Conservation (phyloP, 2,888 invertebrate species). For the Hyalella azteca region DNA sequence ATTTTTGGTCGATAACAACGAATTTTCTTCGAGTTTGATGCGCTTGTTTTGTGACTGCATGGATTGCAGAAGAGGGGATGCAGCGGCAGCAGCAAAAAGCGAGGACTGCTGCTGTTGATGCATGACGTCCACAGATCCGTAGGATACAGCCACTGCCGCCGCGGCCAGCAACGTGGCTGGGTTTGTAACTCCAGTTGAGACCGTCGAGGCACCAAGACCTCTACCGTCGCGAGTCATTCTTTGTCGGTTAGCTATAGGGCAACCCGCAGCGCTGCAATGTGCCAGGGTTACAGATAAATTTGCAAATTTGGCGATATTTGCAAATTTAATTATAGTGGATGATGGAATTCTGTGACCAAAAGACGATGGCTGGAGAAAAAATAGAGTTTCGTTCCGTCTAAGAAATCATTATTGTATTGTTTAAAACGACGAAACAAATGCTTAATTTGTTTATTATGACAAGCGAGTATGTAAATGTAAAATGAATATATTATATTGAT, state of each 20-base stretch:
- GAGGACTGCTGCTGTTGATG: conserved; percentile 55
- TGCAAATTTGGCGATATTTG: no score
- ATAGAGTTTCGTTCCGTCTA: no score
- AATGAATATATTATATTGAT: no score
- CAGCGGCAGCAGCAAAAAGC: conserved; percentile 54
- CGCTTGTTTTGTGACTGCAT: conserved; percentile 53
- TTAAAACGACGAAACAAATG: no score
- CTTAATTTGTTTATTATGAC: no score
- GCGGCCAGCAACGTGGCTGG: conserved; percentile 55
- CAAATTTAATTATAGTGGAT: no score
- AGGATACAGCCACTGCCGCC: conserved; percentile 39
- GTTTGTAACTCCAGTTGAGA: conserved; percentile 47
- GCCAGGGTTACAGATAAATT: conserved; percentile 50
- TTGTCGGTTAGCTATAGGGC: conserved; percentile 93
- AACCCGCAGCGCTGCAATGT: conserved; percentile 85
- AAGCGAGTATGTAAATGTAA: no score
- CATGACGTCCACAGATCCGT: conserved; percentile 49
- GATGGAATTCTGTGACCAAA: no score
- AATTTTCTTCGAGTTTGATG: conserved; percentile 52
- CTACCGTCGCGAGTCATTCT: conserved; percentile 83
- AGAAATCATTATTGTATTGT: no score
- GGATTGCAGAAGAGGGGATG: conserved; percentile 56
- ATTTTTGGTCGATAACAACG: conserved; percentile 37
- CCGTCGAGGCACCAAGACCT: conserved; percentile 63
- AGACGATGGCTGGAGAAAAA: no score